Conservation (phyloP, 1,140 invertebrate genomes). For the Plodia interpunctella region DNA sequence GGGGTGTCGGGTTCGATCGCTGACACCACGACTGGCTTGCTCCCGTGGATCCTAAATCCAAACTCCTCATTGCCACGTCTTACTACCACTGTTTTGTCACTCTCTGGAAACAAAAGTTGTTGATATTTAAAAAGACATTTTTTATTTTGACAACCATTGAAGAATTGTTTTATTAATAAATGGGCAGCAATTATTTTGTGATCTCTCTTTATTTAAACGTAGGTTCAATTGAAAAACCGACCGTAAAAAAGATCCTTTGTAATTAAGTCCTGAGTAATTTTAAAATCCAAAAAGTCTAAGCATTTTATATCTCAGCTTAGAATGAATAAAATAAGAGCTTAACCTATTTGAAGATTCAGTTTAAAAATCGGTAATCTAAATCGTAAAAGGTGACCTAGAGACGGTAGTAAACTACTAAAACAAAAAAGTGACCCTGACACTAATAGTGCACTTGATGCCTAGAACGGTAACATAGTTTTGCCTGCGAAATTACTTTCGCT, state of each 20-base stretch:
- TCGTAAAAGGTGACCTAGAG: slow-evolving; percentile 32
- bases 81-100: slow-evolving; percentile 90
- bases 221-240: no score
- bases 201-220: no score
- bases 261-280: no score
- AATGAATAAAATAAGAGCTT: no score
- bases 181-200: no score
- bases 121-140: no score
- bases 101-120: slow-evolving; percentile 78
- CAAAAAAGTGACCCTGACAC: slow-evolving; percentile 52
- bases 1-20: slow-evolving; percentile 95
- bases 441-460: slow-evolving; percentile 32
- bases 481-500: slow-evolving; percentile 34
- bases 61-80: slow-evolving; percentile 92
- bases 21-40: slow-evolving; percentile 95
- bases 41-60: slow-evolving; percentile 96
- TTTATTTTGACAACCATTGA: no score
- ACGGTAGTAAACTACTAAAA: slow-evolving; percentile 33
- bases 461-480: slow-evolving; percentile 30
- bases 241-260: no score
- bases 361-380: slow-evolving; percentile 23
- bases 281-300: no score
- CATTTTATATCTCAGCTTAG: no score
- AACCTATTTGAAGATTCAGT: neutral
- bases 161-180: no score